These are phyloP conservation scores for Tricholauxania praeusta DNA, from an alignment of 2,888 invertebrate genomes.

Conservation along the genomic window DNA sequence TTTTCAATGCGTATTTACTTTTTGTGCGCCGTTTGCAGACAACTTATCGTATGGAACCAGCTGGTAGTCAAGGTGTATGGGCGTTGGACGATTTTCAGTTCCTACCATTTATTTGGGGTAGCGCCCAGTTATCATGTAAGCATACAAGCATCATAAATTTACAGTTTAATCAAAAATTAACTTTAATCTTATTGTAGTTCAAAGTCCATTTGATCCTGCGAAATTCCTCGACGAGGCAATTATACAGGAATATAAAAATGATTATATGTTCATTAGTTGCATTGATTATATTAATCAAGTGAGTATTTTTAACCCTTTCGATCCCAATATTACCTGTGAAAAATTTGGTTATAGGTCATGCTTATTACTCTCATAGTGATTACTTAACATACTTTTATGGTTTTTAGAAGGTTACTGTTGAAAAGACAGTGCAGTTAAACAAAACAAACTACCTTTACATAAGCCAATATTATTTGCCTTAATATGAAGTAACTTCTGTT, in stretches of 20 bases:
- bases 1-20: conserved; percentile 79
- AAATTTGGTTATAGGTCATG: not conserved
- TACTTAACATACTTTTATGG: too few species aligned
- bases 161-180: not conserved
- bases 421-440: too few species aligned
- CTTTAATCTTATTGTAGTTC: conserved; percentile 70
- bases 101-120: conserved; percentile 99
- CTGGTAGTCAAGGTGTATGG: conserved; percentile 99
- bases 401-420: too few species aligned
- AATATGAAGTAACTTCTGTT: too few species aligned
- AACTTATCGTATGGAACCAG: conserved; percentile 98
- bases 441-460: too few species aligned
- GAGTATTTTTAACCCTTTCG: not conserved
- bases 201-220: conserved; percentile 85
- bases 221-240: conserved; percentile 86
- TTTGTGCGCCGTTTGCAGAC: conserved; percentile 88
- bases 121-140: conserved; percentile 89
- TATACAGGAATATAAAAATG: conserved; percentile 77
- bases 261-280: conserved; percentile 93
- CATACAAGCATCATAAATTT: not conserved
- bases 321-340: too few species aligned
- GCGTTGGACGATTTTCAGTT: conserved; percentile 99
- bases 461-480: too few species aligned
- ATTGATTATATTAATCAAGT: conserved; percentile 92
- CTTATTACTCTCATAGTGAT: not conserved